Base-by-base conservation (phyloP, 2,797 vertebrate genomes). In the Numenius phaeopus region DNA sequence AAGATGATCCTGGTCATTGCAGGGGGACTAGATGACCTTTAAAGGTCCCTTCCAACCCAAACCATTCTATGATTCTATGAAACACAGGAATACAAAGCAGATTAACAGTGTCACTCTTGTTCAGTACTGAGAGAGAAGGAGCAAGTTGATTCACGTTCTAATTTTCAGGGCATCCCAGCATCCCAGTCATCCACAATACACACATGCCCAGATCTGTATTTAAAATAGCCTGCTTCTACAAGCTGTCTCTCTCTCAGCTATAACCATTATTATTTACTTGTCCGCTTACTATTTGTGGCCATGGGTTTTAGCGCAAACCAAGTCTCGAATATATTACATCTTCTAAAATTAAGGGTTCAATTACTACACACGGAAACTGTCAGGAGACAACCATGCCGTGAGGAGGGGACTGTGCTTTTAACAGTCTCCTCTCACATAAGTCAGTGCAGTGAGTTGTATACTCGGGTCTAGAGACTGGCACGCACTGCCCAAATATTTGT, bases 401-500 rank as follows among this genome's bases (percentile, higher is more conserved):
- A 95, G 65, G 67, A 88, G 65, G 88, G 27, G 32, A 82, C 11
- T 90, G 57, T 89, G 67, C 37, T 89, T 84, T 79, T 39, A 94
- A 90, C 71, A 88, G 67, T 27, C 64, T 64, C 37, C 80, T 62
- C 91, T 94, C 71, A 87, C 59, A 15, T 8, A 85, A 92, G n/a
- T 26, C 67, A 52, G 34, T 54, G 13, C 61, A 89, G 59, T 21
- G 65, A 87, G 37, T 4, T 61, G 29, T 11, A 72, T 24, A 52
- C 15, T 79, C 44, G 24, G 32, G 57, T 27, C 40, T 65, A 91
- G n/a, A 90, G 54, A 52, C 42, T 42, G 49, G 66, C 55, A 52
- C 18, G n/a, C 40, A 65, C 79, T 73, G 54, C 82, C 21, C 76
- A 96, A 96, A 91, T 86, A 89, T 89, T 84, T 91, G 55, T 52